Conservation (phyloP, 1,140 invertebrate species). For the Littorina saxatilis region DNA sequence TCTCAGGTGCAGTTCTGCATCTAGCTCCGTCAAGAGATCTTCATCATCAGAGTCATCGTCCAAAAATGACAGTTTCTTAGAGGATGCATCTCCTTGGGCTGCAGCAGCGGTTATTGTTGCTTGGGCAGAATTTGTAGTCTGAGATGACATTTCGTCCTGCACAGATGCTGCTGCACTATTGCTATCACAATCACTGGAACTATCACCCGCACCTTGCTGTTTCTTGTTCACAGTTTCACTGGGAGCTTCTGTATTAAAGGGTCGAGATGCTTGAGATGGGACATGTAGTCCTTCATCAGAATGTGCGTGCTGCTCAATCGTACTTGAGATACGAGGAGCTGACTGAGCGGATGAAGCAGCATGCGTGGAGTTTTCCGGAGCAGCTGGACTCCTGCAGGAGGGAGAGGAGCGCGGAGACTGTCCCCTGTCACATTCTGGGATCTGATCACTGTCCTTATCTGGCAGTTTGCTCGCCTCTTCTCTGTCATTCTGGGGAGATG, state of each 20-base stretch:
- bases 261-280: no score
- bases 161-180: no score
- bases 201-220: neutral
- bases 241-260: no score
- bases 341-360: neutral
- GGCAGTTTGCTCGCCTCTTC: neutral
- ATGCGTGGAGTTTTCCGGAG: neutral
- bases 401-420: neutral
- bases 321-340: no score
- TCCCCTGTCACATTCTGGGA: slow-evolving; percentile 32
- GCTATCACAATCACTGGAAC: neutral
- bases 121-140: no score
- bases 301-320: no score
- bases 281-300: no score
- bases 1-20: slow-evolving; percentile 47
- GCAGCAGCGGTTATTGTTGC: no score
- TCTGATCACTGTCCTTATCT: slow-evolving; percentile 25
- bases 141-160: no score
- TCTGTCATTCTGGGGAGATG: neutral
- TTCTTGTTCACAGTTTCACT: neutral
- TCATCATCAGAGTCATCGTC: slow-evolving; percentile 36
- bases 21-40: slow-evolving; percentile 55
- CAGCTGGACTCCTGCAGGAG: neutral
- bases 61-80: neutral
- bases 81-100: no score